These are phyloP conservation scores for Cydia strobilella DNA, from an alignment of 1,140 invertebrate species.

Conservation along the genomic window DNA sequence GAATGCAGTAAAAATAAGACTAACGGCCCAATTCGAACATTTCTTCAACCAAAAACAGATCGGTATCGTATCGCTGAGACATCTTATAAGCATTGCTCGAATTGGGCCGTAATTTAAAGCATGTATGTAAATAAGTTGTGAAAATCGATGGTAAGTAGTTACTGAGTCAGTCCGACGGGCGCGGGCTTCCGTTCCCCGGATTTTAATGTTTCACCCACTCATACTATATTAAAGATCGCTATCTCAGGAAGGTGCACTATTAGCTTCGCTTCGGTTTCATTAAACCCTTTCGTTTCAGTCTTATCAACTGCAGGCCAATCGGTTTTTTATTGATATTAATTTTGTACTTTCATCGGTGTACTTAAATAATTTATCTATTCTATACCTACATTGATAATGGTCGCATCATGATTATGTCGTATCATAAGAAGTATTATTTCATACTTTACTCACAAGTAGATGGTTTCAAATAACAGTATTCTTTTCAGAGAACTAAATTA, in stretches of 20 bases:
- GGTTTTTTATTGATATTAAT: conserved; percentile 28
- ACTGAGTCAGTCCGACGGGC: conserved; percentile 19
- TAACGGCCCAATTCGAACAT: too few species aligned
- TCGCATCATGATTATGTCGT: background rate
- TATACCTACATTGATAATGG: background rate
- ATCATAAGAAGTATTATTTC: too few species aligned
- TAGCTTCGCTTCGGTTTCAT: conserved; percentile 20
- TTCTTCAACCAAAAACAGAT: too few species aligned
- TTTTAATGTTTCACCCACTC: conserved; percentile 34
- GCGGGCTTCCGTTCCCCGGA: conserved; percentile 26
- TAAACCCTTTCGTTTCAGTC: conserved; percentile 29
- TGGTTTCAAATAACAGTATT: background rate
- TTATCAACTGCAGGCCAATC: conserved; percentile 26
- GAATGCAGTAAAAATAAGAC: too few species aligned
- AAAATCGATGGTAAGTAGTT: conserved; percentile 29
- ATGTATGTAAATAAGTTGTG: background rate
- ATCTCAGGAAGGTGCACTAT: conserved; percentile 30
- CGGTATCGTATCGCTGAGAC: too few species aligned
- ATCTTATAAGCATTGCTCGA: too few species aligned
- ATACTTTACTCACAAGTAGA: too few species aligned
- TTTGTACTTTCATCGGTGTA: conserved; percentile 6
- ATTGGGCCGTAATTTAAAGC: too few species aligned
- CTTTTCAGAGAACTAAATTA: background rate
- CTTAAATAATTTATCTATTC: background rate
- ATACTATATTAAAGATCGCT: conserved; percentile 33